Evolutionary conservation across 2,797 vertebrate genomes (phyloP), one percentile per base, ranked within the genome.

Genomic region (Tokudaia muenninki): DNA sequence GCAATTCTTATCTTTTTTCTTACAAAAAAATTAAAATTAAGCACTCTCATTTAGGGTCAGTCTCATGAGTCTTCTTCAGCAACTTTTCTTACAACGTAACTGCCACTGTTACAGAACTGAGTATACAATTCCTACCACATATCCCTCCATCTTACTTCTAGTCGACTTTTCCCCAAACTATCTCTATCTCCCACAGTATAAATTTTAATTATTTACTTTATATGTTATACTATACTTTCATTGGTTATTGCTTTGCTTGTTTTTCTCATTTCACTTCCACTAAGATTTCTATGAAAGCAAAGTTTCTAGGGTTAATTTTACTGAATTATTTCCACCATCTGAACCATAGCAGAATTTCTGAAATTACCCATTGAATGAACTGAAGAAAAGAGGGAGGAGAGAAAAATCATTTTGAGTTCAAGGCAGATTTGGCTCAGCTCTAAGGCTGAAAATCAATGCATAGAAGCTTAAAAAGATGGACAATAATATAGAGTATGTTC

Each of bases 401-500:
- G 61, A 96, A 96, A 94, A 96, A 94, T 88, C 61, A 90, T 67
- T 94, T 94, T 12, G 63, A 91, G 92, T 94, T 95, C 95, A 94
- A 92, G 79, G 22, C 70, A 96, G 52, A 87, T 89, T 94, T 3
- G 34, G 75, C 83, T 89, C 87, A 81, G 77, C 72, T 95, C 91
- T 37, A 83, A 96, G 87, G 52, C 80, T 96, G 41, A 89, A 97
- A 97, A 97, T 97, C 87, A 50, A 92, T 96, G 91, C 24, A 34
- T 59, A 90, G 92, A 89, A 92, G 75, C 80, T 97, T 83, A 83
- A 89, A 90, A 97, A 95, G 87, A 96, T 86, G 87, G 79, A 95
- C 92, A 92, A 57, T 79, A 87, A 95, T 97, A 87, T 93, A 97
- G 44, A 88, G 24, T 70, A 37, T 91, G 91, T 83, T 96, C 87